Percentiles rank a stretch among this genome's conserved stretches.
These are phyloP conservation scores for Hepsetus odoe DNA, from an alignment of 2,113 vertebrate genomes.

Conservation along the genomic window DNA sequence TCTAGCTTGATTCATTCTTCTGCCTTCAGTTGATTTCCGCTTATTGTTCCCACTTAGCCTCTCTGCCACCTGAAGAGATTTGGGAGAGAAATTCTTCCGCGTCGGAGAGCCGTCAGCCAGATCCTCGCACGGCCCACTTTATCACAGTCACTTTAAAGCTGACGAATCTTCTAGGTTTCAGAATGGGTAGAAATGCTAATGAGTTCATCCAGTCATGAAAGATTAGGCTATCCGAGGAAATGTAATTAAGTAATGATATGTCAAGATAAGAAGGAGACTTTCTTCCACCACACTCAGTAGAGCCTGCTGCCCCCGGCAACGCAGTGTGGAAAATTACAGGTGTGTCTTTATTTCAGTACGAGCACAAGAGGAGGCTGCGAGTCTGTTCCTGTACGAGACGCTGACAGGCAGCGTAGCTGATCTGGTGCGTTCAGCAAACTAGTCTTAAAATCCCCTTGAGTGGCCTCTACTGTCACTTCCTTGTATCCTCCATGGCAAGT, in stretches of 20 bases:
- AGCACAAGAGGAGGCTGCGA: neutral
- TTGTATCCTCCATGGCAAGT: neutral
- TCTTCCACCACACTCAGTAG: neutral
- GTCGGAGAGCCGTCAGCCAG: neutral
- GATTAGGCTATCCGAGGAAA: neutral
- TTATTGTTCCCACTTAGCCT: neutral
- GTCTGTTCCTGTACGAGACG: neutral
- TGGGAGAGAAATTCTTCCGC: slow-evolving; percentile 2
- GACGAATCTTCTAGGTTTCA: neutral
- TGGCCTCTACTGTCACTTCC: neutral
- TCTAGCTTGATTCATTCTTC: neutral
- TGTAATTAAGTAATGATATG: neutral
- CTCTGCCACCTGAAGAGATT: neutral
- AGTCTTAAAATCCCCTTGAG: neutral
- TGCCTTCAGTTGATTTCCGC: neutral
- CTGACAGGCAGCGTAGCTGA: neutral
- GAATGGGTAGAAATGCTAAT: neutral
- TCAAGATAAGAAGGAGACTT: neutral
- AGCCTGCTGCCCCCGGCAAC: neutral
- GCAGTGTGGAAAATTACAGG: neutral
- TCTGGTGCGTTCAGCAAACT: neutral
- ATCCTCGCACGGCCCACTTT: neutral
- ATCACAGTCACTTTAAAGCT: neutral
- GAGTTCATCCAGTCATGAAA: neutral
- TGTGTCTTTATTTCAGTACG: neutral